A percentile compares a stretch with the other conserved stretches of the same genome.
Conservation (phyloP, 2,888 invertebrate genomes). For the Agrotis ipsilon region DNA sequence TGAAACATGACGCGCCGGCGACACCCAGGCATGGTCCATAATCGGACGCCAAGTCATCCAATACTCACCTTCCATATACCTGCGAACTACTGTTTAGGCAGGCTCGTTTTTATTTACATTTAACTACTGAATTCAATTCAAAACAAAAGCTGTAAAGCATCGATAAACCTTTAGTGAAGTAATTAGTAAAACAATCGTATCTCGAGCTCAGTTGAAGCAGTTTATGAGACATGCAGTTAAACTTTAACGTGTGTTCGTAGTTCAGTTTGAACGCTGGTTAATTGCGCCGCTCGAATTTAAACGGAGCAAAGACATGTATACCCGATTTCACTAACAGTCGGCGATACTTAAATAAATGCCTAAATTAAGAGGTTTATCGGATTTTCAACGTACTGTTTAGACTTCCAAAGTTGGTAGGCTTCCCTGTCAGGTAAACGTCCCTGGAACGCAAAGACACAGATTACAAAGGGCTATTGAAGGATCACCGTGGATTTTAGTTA, state of each 20-base stretch:
- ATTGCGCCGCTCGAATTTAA: conserved; percentile 51
- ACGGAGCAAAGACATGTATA: conserved; percentile 27
- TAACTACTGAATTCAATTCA: not conserved
- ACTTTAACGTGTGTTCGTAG: conserved; percentile 56
- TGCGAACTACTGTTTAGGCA: no score
- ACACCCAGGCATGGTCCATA: no score
- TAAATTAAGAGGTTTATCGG: not conserved
- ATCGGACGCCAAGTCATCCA: no score
- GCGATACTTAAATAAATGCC: not conserved
- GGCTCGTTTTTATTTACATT: not conserved
- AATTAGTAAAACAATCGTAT: conserved; percentile 61
- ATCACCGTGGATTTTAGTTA: no score
- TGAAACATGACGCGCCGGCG: no score
- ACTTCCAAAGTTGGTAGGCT: no score
- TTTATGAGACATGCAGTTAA: conserved; percentile 63
- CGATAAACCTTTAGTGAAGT: conserved; percentile 51
- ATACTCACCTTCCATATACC: no score
- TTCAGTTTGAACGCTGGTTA: conserved; percentile 56
- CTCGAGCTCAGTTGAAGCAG: conserved; percentile 54
- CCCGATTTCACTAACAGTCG: not conserved
- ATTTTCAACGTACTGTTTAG: not conserved
- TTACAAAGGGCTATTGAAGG: no score
- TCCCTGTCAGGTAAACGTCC: no score
- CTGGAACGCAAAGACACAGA: no score
- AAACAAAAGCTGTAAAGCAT: conserved; percentile 24